Evolutionary conservation across 2,113 vertebrate species (phyloP), one percentile per base, ranked within the genome.

Genomic region (Malurus melanocephalus): DNA sequence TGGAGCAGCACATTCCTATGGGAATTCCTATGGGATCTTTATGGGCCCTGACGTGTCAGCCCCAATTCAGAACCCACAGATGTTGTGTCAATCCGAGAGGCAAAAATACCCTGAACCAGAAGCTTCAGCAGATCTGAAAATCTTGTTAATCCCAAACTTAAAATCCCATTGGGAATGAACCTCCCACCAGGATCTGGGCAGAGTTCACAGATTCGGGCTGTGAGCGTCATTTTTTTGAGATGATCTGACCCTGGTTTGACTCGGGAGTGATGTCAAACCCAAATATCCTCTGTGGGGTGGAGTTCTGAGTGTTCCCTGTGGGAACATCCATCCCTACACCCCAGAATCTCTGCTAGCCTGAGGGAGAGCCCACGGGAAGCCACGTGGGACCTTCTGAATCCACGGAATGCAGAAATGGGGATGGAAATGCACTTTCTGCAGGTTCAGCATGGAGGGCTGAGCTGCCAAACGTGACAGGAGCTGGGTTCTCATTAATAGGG

Each of bases 271-370:
- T 1, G 28, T 16, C 30, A 7, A 3, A 30, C 17, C 59, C 61
- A 42, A 28, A 35, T 2, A 2, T 6, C 49, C 24, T 13, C 85
- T 20, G 35, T 49, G 52, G 38, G 16, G 32, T 0, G 6, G 7
- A 18, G 40, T 0, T 16, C 19, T 33, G 65, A 35, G 65, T 6
- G 13, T 3, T 40, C 19, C 85, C 35, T 3, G 2, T 3, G n/a
- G 72, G 8, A 64, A 21, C 73, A 23, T 21, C 83, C 57, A 35
- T 33, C n/a, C 68, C 42, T 49, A 15, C 2, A 0, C 3, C 42
- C 24, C 1, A 32, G 11, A 30, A 2, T 3, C 32, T 55, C 59
- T 3, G 0, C 0, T 19, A 30, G n/a, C 86, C 71, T 2, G 23
- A 46, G 38, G n/a, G 51, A 75, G 46, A 68, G 15, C 16, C 1